Conservation (phyloP, 2,113 vertebrate species). For the Ailurus styani region DNA sequence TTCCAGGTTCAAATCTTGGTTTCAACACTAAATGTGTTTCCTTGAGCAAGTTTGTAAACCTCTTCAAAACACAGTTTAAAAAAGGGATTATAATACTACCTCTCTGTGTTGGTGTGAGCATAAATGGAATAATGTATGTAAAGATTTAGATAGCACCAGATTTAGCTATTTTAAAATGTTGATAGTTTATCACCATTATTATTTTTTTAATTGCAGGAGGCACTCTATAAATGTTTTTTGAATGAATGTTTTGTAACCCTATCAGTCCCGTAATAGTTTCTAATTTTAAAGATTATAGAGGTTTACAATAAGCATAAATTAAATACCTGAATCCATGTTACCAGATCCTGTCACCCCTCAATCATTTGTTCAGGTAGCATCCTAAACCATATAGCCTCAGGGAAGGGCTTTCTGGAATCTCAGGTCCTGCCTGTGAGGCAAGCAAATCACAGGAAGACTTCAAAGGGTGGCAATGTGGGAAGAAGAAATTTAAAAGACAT, state of each 20-base stretch:
- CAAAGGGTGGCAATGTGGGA: background rate
- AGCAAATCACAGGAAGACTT: background rate
- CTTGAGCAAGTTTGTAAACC: background rate
- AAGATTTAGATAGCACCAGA: background rate
- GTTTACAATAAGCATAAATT: background rate
- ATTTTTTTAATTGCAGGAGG: background rate
- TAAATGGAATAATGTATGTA: background rate
- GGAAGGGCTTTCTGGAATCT: background rate
- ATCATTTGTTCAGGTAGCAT: background rate
- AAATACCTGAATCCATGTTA: background rate
- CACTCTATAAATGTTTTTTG: background rate
- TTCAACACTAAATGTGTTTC: background rate
- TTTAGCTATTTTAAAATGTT: background rate
- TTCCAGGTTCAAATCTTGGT: background rate
- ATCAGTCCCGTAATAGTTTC: background rate
- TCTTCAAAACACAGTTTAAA: background rate
- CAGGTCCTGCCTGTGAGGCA: background rate
- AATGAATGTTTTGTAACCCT: background rate
- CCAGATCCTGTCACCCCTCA: background rate
- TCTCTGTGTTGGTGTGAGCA: background rate
- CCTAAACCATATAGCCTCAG: background rate
- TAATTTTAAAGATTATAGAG: background rate
- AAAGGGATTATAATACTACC: background rate
- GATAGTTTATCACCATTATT: background rate
- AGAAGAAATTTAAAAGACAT: background rate